Conservation (phyloP, 1,140 invertebrate genomes). For the Periplaneta americana region DNA sequence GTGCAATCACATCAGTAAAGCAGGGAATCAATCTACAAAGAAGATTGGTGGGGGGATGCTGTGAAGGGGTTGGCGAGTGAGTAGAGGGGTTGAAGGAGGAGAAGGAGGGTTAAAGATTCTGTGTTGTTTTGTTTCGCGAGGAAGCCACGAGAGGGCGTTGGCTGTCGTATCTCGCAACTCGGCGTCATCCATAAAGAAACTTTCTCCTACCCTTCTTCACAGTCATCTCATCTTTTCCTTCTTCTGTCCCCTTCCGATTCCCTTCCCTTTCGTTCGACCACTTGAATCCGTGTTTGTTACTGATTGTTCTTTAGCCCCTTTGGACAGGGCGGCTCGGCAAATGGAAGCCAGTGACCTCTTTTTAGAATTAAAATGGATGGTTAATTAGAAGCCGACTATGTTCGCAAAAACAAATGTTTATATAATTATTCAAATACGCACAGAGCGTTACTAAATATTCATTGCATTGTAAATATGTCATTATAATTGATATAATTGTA, state of each 20-base stretch:
- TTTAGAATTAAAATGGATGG: no score
- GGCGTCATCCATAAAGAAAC: background rate
- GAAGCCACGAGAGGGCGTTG: background rate
- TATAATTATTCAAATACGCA: no score
- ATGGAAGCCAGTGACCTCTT: no score
- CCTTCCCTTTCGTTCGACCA: background rate
- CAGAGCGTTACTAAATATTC: no score
- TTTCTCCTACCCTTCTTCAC: background rate
- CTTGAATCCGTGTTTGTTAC: background rate
- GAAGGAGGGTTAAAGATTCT: background rate
- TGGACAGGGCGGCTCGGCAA: background rate
- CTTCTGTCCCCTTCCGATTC: background rate
- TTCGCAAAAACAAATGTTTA: no score
- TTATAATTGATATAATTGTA: no score
- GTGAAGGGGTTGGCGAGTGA: background rate
- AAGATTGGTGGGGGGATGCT: background rate
- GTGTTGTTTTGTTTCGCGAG: background rate
- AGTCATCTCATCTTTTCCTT: background rate
- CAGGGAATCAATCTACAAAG: constrained; percentile 1
- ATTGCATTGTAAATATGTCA: no score
- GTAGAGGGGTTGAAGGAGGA: background rate
- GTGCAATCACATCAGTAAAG: background rate
- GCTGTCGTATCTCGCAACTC: background rate
- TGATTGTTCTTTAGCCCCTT: background rate
- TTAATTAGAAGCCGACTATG: no score